Evolutionary conservation across 2,113 vertebrate species (phyloP).

Genomic region (Tylochromis polylepis): DNA sequence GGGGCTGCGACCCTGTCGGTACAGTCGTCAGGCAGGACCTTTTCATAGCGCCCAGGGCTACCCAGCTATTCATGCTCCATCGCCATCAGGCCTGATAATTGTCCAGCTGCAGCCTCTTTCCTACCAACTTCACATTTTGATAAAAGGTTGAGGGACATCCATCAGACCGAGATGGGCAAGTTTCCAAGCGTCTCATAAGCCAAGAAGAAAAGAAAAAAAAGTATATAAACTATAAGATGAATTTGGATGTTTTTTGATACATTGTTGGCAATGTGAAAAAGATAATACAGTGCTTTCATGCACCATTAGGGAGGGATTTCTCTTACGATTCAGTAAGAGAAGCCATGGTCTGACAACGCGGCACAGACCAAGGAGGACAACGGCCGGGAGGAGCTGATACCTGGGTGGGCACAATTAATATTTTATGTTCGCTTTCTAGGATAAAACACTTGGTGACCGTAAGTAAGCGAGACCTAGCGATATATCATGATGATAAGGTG

Average conservation of each 20-base stretch:
- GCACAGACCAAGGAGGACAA: constrained; percentile 3
- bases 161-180: background rate
- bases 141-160: background rate
- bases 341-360: constrained; percentile 33
- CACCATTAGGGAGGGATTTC: constrained; percentile 58
- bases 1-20: constrained; percentile 52
- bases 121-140: constrained; percentile 21
- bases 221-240: background rate
- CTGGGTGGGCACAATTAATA: background rate
- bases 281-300: constrained; percentile 34
- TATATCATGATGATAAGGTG: background rate
- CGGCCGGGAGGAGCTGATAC: background rate
- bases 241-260: constrained; percentile 6
- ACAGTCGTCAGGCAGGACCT: constrained; percentile 54
- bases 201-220: background rate
- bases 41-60: constrained; percentile 47
- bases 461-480: background rate
- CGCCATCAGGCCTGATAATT: constrained; percentile 41
- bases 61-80: constrained; percentile 45
- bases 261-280: constrained; percentile 49
- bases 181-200: background rate
- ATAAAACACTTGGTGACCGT: background rate
- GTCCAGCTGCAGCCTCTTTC: constrained; percentile 54
- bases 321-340: too few relatives aligned
- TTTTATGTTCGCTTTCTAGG: background rate